Evolutionary conservation across 1,140 invertebrate genomes (phyloP).

Genomic region (Trichomalopsis sarcophagae): DNA sequence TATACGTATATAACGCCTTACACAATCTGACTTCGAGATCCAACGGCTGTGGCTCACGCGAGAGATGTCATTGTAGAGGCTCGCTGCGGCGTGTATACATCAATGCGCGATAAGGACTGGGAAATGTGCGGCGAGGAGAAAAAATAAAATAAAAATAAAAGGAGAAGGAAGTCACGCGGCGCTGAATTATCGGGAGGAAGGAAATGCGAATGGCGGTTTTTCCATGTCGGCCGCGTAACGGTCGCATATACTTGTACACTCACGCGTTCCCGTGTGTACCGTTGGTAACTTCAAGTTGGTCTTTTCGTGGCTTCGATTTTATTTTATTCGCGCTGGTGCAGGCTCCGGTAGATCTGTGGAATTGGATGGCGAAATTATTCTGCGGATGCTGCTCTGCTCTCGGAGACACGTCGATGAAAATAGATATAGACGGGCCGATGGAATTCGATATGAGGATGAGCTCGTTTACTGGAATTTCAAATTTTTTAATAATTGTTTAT

Average conservation of each 20-base stretch:
- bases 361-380: background rate
- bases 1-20: background rate
- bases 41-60: background rate
- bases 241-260: no score
- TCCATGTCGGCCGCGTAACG: no score
- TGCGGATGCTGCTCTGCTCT: background rate
- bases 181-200: background rate
- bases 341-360: no score
- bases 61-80: no score
- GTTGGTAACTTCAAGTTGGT: background rate
- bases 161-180: background rate
- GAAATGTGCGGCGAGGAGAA: background rate
- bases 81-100: background rate
- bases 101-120: background rate
- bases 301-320: background rate
- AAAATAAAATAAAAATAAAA: background rate
- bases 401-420: background rate
- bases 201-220: background rate
- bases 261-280: no score
- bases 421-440: background rate
- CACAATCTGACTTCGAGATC: slow-evolving; percentile 5
- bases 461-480: background rate
- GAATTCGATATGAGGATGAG: background rate
- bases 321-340: background rate
- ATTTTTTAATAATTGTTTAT: no score